Percentiles rank a stretch among this genome's conserved stretches.
Evolutionary conservation across 2,797 vertebrate species (phyloP).

Genomic region (Hydrophis major): DNA sequence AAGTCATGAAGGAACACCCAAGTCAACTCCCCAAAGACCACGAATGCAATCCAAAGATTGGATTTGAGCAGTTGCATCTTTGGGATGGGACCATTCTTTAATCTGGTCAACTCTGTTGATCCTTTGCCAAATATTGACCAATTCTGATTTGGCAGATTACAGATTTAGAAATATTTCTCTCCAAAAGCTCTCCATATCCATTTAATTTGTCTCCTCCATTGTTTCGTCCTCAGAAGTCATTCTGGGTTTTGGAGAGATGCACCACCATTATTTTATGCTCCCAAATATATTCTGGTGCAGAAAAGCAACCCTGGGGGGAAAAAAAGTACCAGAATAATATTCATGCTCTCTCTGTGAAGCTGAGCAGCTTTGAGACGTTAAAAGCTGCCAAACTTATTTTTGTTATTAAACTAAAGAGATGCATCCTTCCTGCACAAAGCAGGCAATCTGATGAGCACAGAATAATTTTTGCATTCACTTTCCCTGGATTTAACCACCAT

Average conservation of each 20-base stretch:
- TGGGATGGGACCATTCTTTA: background rate
- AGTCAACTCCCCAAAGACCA: background rate
- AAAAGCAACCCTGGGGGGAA: conserved; percentile 12
- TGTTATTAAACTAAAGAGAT: conserved; percentile 22
- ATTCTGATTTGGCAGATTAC: background rate
- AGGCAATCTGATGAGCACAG: conserved; percentile 34
- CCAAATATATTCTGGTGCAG: conserved; percentile 41
- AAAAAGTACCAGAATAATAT: conserved; percentile 24
- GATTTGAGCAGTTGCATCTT: background rate
- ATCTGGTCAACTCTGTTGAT: background rate
- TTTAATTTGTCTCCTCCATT: background rate
- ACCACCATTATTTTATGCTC: conserved; percentile 14
- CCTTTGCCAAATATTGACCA: background rate
- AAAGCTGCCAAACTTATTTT: conserved; percentile 34
- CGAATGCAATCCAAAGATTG: background rate
- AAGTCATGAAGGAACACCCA: background rate
- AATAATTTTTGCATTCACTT: conserved; percentile 30
- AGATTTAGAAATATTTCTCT: background rate
- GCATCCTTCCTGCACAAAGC: background rate
- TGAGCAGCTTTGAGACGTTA: conserved; percentile 15
- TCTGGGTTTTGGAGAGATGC: conserved; percentile 16
- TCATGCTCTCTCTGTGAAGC: conserved; percentile 20
- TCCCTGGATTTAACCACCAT: conserved; percentile 25
- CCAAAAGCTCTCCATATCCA: background rate
- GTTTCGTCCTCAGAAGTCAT: background rate